Conservation (phyloP, 1,140 invertebrate species). For the Drosophila burlai region DNA sequence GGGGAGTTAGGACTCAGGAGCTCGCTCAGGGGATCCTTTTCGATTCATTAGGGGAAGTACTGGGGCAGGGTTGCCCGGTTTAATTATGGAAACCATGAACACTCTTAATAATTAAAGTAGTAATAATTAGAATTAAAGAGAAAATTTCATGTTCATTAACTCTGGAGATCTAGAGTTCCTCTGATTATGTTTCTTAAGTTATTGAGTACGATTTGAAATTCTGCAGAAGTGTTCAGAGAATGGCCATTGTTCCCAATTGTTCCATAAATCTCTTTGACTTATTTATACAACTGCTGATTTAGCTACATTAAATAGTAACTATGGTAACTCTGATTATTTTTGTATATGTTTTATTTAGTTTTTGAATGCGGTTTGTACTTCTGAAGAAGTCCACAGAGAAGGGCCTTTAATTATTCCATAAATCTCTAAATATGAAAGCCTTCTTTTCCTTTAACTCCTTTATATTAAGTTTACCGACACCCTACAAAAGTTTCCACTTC, state of each 20-base stretch:
- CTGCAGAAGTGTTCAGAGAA: too few relatives aligned
- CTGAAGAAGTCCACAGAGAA: not conserved
- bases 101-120: slow-evolving; percentile 1
- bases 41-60: not conserved
- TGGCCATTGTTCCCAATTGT: not conserved
- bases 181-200: not conserved
- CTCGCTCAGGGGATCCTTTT: slow-evolving; percentile 4
- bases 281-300: not conserved
- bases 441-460: not conserved
- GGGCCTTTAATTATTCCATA: not conserved
- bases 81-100: not conserved
- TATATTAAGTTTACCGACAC: not conserved
- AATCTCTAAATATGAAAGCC: not conserved
- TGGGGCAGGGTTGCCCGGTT: not conserved
- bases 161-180: not conserved
- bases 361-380: not conserved
- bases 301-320: not conserved
- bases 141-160: not conserved
- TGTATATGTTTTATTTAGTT: not conserved
- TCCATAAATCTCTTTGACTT: not conserved
- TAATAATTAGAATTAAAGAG: too few relatives aligned
- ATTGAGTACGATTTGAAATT: not conserved
- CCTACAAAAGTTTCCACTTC: slow-evolving; percentile 30
- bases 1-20: slow-evolving; percentile 2
- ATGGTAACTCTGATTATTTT: not conserved